These are phyloP conservation scores for Pelvicachromis taeniatus DNA, from an alignment of 2,113 vertebrate species.

Conservation along the genomic window DNA sequence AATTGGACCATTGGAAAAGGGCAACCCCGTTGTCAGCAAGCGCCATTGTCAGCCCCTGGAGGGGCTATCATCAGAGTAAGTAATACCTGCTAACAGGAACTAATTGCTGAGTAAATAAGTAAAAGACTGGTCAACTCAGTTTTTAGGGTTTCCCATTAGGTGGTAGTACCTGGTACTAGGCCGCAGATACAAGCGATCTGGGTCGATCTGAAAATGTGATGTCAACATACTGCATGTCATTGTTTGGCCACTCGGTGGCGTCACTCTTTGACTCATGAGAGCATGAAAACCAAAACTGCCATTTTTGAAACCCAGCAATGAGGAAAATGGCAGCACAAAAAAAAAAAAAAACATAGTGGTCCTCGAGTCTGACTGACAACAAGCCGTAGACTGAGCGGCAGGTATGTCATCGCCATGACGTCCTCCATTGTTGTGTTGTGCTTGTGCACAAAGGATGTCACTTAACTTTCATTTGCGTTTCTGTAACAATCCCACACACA, in stretches of 20 bases:
- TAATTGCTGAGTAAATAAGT: neutral
- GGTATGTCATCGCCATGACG: neutral
- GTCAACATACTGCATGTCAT: neutral
- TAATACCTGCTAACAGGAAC: neutral
- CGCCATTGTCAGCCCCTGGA: neutral
- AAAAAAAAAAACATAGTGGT: neutral
- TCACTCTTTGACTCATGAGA: neutral
- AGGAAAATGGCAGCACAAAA: neutral
- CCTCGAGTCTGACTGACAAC: neutral
- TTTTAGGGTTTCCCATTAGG: neutral
- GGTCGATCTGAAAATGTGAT: neutral
- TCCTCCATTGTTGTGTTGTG: neutral
- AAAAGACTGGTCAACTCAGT: neutral
- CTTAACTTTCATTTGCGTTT: neutral
- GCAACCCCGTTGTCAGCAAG: neutral
- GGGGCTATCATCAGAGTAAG: neutral
- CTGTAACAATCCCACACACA: neutral
- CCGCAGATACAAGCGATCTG: neutral
- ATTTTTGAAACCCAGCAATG: neutral
- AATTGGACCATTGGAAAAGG: neutral
- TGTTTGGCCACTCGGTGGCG: neutral
- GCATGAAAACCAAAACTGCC: neutral
- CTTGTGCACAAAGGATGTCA: neutral
- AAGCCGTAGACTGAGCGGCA: neutral
- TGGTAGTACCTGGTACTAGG: neutral